A percentile compares a stretch with the other conserved stretches of the same genome.
Evolutionary conservation across 2,888 invertebrate species (phyloP).

Genomic region (Cylindroiulus punctatus): DNA sequence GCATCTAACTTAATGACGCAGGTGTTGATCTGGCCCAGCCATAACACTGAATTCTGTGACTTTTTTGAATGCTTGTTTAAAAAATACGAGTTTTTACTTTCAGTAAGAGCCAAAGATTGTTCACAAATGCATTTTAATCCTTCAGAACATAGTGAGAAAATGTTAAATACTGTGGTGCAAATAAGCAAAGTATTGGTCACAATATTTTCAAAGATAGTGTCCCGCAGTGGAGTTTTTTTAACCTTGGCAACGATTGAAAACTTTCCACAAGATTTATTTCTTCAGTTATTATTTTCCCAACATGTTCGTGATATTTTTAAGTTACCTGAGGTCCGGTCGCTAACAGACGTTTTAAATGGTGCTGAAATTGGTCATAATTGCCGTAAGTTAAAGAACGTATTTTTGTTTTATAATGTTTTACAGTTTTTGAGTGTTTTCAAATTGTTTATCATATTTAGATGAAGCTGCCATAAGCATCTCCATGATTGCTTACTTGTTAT

Average conservation of each 20-base stretch:
- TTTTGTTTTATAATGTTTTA: not conserved
- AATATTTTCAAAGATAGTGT: not conserved
- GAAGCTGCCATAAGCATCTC: not conserved
- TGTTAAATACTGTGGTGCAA: not conserved
- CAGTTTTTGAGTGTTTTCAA: not conserved
- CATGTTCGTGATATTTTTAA: not conserved
- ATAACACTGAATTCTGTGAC: not conserved
- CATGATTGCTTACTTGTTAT: not conserved
- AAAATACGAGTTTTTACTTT: conserved; percentile 4
- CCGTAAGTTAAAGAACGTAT: not conserved
- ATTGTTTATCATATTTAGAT: not conserved
- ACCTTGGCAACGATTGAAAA: not conserved
- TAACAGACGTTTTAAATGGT: not conserved
- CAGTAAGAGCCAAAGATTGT: not conserved
- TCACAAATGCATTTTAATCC: not conserved
- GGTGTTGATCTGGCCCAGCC: not conserved
- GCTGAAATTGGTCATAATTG: not conserved
- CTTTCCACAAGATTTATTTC: not conserved
- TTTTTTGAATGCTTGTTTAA: conserved; percentile 28
- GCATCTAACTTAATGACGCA: not conserved
- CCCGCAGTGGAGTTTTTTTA: not conserved
- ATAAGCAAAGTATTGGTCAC: conserved; percentile 27
- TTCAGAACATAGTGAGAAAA: not conserved
- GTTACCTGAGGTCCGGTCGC: not conserved
- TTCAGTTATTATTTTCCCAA: not conserved